Conservation (phyloP, 2,113 vertebrate species). For the Vicugna pacos region DNA sequence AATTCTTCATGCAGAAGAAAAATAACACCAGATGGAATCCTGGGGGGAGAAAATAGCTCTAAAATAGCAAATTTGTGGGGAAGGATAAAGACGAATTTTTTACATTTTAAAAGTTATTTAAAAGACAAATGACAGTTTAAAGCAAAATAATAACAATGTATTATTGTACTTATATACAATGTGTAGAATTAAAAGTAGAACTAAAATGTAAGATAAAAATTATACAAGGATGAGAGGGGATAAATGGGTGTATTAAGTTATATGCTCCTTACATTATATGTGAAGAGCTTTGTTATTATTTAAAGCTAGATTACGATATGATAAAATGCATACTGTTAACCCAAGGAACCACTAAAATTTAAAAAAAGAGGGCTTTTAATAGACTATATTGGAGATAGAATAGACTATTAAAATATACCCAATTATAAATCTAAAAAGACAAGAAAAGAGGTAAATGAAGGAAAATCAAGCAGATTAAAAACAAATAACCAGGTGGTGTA, state of each 20-base stretch:
- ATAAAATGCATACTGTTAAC: neutral
- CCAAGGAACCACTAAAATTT: neutral
- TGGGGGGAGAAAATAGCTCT: neutral
- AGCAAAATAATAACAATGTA: neutral
- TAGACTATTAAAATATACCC: neutral
- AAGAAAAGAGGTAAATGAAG: neutral
- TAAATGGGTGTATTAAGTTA: neutral
- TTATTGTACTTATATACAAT: neutral
- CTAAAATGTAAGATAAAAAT: neutral
- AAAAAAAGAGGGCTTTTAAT: neutral
- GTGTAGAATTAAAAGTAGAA: neutral
- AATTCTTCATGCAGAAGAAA: constrained; percentile 56
- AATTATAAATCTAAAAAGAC: neutral
- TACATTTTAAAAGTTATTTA: neutral
- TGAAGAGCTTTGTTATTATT: neutral
- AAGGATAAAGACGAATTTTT: neutral
- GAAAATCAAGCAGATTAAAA: neutral
- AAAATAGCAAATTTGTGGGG: neutral
- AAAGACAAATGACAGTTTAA: neutral
- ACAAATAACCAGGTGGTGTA: neutral
- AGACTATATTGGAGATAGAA: neutral
- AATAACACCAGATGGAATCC: constrained; percentile 59
- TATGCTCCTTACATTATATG: neutral
- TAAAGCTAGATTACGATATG: neutral
- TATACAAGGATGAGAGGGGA: neutral